Evolutionary conservation across 1,140 invertebrate species (phyloP).

Genomic region (Conus ventricosus): DNA sequence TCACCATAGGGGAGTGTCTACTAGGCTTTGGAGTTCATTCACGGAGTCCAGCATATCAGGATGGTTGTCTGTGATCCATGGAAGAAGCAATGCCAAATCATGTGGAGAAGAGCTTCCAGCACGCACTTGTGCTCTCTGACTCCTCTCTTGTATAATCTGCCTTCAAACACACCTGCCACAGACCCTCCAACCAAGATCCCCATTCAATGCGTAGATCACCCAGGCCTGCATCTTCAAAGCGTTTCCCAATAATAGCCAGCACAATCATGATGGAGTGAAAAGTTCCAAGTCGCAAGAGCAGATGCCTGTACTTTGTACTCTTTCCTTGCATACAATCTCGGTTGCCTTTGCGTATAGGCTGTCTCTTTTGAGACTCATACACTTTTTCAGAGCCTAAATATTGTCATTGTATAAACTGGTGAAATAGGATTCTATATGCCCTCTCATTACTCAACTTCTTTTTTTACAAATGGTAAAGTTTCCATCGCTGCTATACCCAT

Average conservation of each 20-base stretch:
- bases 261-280: slow-evolving; percentile 51
- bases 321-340: slow-evolving; percentile 35
- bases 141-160: slow-evolving; percentile 52
- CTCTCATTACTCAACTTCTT: background rate
- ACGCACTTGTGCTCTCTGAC: slow-evolving; percentile 2
- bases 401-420: background rate
- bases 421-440: too few species aligned
- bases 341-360: slow-evolving; percentile 43
- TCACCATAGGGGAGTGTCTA: too few species aligned
- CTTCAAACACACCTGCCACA: slow-evolving; percentile 44
- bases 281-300: slow-evolving; percentile 48
- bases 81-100: too few species aligned
- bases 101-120: too few species aligned
- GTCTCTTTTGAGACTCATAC: too few species aligned
- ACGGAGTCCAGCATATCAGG: too few species aligned
- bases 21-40: too few species aligned
- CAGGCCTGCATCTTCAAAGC: slow-evolving; percentile 55
- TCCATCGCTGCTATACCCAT: too few species aligned
- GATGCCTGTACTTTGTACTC: slow-evolving; percentile 17
- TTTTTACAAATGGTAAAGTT: background rate
- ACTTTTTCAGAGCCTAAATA: too few species aligned
- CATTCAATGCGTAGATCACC: slow-evolving; percentile 52
- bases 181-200: slow-evolving; percentile 51
- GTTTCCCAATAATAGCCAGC: slow-evolving; percentile 50
- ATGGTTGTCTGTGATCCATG: too few species aligned